Base-by-base conservation (phyloP, 2,888 invertebrate species). In the Cistogaster globosa region DNA sequence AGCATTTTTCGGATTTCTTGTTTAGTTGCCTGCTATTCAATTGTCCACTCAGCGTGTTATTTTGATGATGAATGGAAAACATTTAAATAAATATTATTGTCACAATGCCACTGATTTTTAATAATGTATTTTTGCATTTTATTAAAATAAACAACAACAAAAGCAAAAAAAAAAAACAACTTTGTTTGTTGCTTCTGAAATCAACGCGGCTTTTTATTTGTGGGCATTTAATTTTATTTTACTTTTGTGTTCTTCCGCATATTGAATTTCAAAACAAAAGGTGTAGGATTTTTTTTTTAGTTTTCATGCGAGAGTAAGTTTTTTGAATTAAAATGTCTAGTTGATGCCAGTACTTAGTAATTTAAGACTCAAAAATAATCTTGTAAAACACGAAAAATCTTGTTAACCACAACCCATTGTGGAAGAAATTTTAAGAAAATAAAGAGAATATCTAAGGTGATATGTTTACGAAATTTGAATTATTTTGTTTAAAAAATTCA, bases 241-340 rank as follows among this genome's bases (percentile, higher is more conserved):
- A 1, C 68, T 26, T 65, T 60, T 42, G 18, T 65, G 63, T 60
- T 60, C 48, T 60, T 80, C 53, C 72, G 58, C 45, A 45, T 80
- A 80, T 67, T 67, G 72, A 74, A 80, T 80, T 74, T 80, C 67
- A 65, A 14, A 32, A 32, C 8, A 32, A 20, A 20, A 63, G 20
- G 57, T 57, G 32, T 63, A 36, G n/a, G 11, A 57, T 65, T 26
- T 48, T 53, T 32, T 65, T 38, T 63, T 18, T 79, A 79, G 71
- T 79, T 79, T 79, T 72, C 72, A 79, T 72, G 79, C 79, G 72
- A 79, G 79, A 79, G 57, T 72, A 65, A 63, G 5, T 79, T 65
- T 48, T 72, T 8, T 65, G 36, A 71, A 63, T 79, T 58, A 51
- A 53, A 68, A 60, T 77, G 6, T 60, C 8, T 16, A 48, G 7